Percentiles rank a stretch among this genome's conserved stretches.
Evolutionary conservation across 2,888 invertebrate species (phyloP).

Genomic region (Eilema depressum): DNA sequence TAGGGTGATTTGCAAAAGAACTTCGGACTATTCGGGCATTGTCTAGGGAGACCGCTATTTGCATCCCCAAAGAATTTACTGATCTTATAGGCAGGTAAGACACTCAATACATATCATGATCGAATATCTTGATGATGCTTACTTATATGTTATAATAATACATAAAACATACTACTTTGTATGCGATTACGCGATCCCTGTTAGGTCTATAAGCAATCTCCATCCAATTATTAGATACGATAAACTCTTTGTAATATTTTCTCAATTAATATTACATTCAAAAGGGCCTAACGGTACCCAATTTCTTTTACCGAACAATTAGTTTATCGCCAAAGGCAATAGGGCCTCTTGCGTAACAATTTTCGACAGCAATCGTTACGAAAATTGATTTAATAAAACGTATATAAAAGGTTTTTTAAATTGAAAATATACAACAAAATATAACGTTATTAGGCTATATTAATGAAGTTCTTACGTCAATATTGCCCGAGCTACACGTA

Average conservation of each 20-base stretch:
- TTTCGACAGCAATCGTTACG: constrained; percentile 7
- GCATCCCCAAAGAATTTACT: too few relatives aligned
- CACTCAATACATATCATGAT: too few relatives aligned
- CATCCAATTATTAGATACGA: neutral
- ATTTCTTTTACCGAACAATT: neutral
- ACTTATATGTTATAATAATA: too few relatives aligned
- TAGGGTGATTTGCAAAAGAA: too few relatives aligned
- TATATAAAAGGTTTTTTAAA: neutral
- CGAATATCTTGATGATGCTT: too few relatives aligned
- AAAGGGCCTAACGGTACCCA: neutral
- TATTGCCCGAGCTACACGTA: constrained; percentile 11
- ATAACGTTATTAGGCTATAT: constrained; percentile 9
- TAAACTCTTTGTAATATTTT: neutral
- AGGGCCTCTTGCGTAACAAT: neutral
- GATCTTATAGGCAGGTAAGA: too few relatives aligned
- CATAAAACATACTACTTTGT: too few relatives aligned
- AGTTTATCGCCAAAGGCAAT: neutral
- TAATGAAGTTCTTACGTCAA: constrained; percentile 16
- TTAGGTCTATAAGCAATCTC: neutral
- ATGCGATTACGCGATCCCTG: neutral
- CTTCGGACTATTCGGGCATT: too few relatives aligned
- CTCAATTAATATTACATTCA: neutral
- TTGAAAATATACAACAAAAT: constrained; percentile 14
- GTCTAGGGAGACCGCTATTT: too few relatives aligned
- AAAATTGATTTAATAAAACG: neutral